Evolutionary conservation across 2,797 vertebrate genomes (phyloP), one percentile per base, ranked within the genome.

Genomic region (Amphiprion clarkii): DNA sequence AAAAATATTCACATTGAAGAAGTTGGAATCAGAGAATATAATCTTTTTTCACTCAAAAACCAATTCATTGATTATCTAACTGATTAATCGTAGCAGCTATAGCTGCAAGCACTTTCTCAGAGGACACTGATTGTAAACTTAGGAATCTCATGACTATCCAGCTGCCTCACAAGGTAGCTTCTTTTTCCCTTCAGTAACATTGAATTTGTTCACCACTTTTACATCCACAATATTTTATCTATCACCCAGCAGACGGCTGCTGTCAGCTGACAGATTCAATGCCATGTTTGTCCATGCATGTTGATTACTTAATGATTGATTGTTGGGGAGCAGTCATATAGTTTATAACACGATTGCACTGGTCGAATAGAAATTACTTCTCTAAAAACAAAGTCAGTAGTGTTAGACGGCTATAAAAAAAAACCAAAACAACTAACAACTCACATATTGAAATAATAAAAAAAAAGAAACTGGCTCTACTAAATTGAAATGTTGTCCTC

Each of bases 281-380:
- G 2, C 10, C 9, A 3, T 78, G 40, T 73, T 49, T 61, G 21
- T 10, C 16, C 16, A 3, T 49, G 17, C 2, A 4, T 60, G 33
- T 42, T 14, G 46, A 23, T 67, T 56, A 54, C 44, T 44, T 27
- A 17, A 39, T 62, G 48, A 65, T 40, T 16, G 3, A 12, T 36
- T 65, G 25, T 31, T 39, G 33, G 33, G 44, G 42, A 62, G 33
- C 46, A 17, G 31, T 69, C 21, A 19, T 19, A 66, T 81, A 17
- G 74, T 86, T 78, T 80, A 64, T 49, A 67, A 23, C 59, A 66
- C 6, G 6, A 49, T 23, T 14, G 39, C 51, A 58, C 14, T 4
- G 16, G 39, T 40, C 40, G 31, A 67, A 69, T 31, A 57, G 19
- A 46, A 40, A 69, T 46, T 0, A 68, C 76, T 76, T 76, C 73